Percentiles rank a stretch among this genome's conserved stretches.
These are phyloP conservation scores for rabbit (Oryctolagus cuniculus) DNA, from an alignment of 2,113 vertebrate genomes.

Conservation along the genomic window DNA sequence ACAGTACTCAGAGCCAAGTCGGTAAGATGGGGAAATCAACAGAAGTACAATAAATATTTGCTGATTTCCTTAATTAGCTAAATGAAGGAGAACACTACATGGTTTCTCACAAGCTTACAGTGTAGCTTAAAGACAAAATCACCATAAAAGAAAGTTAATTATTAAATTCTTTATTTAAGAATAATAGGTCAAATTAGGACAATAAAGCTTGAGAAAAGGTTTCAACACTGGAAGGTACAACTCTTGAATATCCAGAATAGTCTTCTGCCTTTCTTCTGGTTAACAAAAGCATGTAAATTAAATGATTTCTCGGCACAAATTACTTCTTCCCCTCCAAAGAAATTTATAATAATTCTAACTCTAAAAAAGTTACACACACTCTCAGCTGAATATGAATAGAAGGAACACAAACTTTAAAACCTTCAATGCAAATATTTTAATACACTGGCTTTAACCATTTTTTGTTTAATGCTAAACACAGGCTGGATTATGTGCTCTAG, in stretches of 20 bases:
- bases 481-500: not conserved
- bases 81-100: not conserved
- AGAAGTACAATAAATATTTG: not conserved
- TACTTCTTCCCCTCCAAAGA: not conserved
- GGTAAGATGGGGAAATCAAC: not conserved
- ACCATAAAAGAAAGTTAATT: conserved; percentile 23
- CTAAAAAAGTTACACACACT: not conserved
- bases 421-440: not conserved
- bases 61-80: not conserved
- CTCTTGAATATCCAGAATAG: not conserved
- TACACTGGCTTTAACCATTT: not conserved
- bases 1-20: not conserved
- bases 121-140: conserved; percentile 7
- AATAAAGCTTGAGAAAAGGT: not conserved
- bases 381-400: not conserved
- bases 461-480: not conserved
- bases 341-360: conserved; percentile 22
- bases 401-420: not conserved
- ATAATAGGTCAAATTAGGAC: not conserved
- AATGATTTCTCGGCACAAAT: not conserved
- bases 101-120: not conserved
- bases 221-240: not conserved
- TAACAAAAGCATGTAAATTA: not conserved
- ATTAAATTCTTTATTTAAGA: conserved; percentile 43
- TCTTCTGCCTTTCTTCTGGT: not conserved